phyloP scores from a whole-genome alignment of 1,140 invertebrate species.

The Aplysia californica region DNA sequence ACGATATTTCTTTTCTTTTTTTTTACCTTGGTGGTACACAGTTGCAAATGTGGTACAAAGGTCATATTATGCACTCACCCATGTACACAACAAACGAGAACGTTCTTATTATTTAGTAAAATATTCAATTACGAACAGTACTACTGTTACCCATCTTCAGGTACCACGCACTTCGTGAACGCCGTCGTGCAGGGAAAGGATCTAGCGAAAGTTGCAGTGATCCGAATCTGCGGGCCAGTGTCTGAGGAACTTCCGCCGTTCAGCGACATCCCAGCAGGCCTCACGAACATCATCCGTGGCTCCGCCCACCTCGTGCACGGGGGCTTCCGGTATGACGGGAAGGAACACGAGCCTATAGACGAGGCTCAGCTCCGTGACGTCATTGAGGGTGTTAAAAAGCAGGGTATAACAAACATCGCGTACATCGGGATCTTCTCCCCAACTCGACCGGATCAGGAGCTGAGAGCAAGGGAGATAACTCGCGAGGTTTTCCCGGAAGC shows the following conservation, averaged over 20 bases:
- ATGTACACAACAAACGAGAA: too few relatives aligned
- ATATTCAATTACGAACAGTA: too few relatives aligned
- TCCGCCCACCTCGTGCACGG: conserved; percentile 49
- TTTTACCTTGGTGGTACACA: too few relatives aligned
- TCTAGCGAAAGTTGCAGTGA: conserved; percentile 52
- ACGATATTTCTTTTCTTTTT: too few relatives aligned
- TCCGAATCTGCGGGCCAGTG: conserved; percentile 59
- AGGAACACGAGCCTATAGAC: conserved; percentile 43
- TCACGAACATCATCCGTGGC: conserved; percentile 40
- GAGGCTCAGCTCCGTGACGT: conserved; percentile 42
- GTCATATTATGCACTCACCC: too few relatives aligned
- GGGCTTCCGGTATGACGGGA: conserved; percentile 57
- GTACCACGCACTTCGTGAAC: conserved; percentile 65
- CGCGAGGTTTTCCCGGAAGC: conserved; percentile 41
- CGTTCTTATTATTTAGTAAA: too few relatives aligned
- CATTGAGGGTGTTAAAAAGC: conserved; percentile 33
- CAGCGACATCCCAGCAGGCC: conserved; percentile 48
- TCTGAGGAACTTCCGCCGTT: conserved; percentile 55
- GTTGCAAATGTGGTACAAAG: too few relatives aligned
- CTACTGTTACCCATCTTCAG: too few relatives aligned
- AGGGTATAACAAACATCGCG: conserved; percentile 48
- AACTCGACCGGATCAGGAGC: conserved; percentile 47
- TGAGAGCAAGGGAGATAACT: conserved; percentile 37
- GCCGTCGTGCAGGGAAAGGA: conserved; percentile 56
- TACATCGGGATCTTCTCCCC: conserved; percentile 57